A percentile compares a stretch with the other conserved stretches of the same genome.
These are phyloP conservation scores for Epizoanthus ramosus DNA, from an alignment of 92 coral and sea anemone species.

Conservation along the genomic window DNA sequence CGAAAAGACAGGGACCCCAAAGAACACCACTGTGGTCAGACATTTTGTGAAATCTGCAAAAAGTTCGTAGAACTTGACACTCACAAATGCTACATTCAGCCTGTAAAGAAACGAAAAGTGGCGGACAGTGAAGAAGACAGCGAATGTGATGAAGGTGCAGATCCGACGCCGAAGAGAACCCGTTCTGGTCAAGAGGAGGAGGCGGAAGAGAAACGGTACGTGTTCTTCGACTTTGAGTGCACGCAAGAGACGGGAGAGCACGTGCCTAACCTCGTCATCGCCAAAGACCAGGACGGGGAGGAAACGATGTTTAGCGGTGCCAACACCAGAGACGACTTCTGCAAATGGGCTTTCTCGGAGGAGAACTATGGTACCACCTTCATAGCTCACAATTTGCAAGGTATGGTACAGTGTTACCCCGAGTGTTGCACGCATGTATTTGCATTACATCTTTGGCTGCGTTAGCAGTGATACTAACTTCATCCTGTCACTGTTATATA, in stretches of 20 bases:
- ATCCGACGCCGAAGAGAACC: background rate
- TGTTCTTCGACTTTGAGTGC: slow-evolving; percentile 54
- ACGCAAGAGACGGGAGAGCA: slow-evolving; percentile 54
- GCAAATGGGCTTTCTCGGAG: slow-evolving; percentile 49
- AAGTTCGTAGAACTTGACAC: background rate
- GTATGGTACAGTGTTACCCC: background rate
- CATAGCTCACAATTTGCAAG: slow-evolving; percentile 52
- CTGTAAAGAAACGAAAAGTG: background rate
- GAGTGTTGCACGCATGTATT: background rate
- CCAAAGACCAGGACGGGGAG: slow-evolving; percentile 32
- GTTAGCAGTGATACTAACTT: too few relatives aligned
- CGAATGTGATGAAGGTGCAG: background rate
- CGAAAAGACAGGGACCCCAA: background rate
- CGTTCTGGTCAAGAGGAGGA: too few relatives aligned
- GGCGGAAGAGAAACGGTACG: background rate
- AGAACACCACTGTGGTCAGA: background rate
- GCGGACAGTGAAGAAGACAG: background rate
- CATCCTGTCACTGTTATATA: too few relatives aligned
- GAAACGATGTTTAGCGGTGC: slow-evolving; percentile 51
- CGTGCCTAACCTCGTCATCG: slow-evolving; percentile 53
- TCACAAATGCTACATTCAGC: background rate
- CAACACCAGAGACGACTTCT: slow-evolving; percentile 41
- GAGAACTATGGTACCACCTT: slow-evolving; percentile 19
- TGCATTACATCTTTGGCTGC: background rate
- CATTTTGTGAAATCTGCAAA: background rate